Base-by-base conservation (phyloP, 2,888 invertebrate genomes). In the Mermis nigrescens region DNA sequence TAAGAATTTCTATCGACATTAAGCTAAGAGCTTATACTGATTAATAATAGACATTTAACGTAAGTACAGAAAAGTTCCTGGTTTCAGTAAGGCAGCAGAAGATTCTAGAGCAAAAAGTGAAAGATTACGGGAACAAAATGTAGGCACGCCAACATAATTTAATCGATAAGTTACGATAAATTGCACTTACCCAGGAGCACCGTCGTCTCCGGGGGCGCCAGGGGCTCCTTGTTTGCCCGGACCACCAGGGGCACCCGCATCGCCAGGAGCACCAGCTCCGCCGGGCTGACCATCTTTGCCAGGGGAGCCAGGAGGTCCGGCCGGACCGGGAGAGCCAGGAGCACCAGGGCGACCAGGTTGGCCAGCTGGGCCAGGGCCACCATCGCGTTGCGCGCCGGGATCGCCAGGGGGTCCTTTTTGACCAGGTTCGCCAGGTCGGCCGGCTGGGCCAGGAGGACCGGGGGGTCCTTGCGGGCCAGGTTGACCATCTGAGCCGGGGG, bases 401-500 rank as follows among this genome's bases (percentile, higher is more conserved):
- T 55, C 58, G 31, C 58, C 58, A 31, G 55, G 24, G 19, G 58
- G 58, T 55, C 58, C 58, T 26, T 29, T 52, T 2, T 26, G 29
- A 29, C 58, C 58, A 28, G 27, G 28, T 2, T 24, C 31, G 31
- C 58, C 58, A 2, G 46, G 24, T 3, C 12, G 7, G 26, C 57
- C 57, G 29, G 57, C 12, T 32, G 48, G 58, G 12, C 60, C 60
- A 4, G 59, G 59, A 3, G 58, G 61, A 22, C 61, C 61, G 12
- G 55, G 52, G 15, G 52, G 56, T 12, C 61, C 61, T 15, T 55
- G 56, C 1, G 56, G 66, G 60, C 67, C 67, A 22, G 64, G 61
- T 54, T 64, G 62, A 61, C 67, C 67, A 56, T 65, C 65, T 58
- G 63, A 62, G 63, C 67, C 67, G 57, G 65, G 63, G 52, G 64